These are phyloP conservation scores for Daktulosphaira vitifoliae DNA, from an alignment of 1,140 invertebrate genomes.

Conservation along the genomic window DNA sequence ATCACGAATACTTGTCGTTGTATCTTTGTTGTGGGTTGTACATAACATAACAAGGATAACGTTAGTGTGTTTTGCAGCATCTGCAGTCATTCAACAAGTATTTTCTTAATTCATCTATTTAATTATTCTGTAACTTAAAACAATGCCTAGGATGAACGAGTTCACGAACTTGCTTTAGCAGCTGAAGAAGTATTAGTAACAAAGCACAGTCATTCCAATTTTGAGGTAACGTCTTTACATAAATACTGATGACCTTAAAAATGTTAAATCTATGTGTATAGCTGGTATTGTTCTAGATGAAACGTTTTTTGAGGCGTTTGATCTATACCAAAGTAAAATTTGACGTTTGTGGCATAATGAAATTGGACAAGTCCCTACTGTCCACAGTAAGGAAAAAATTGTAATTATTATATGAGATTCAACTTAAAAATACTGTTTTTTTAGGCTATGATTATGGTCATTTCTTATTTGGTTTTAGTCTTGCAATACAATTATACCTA, in stretches of 20 bases:
- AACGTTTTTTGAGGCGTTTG: slow-evolving; percentile 8
- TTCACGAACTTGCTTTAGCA: neutral
- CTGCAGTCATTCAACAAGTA: slow-evolving; percentile 16
- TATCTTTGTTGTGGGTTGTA: slow-evolving; percentile 7
- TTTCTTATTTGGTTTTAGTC: slow-evolving; percentile 26
- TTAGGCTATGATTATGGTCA: slow-evolving; percentile 8
- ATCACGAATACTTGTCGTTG: neutral
- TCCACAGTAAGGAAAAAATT: slow-evolving; percentile 16
- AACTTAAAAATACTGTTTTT: neutral
- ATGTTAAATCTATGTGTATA: too few species aligned
- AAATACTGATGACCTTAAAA: too few species aligned
- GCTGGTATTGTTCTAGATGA: slow-evolving; percentile 3
- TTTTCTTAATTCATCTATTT: neutral
- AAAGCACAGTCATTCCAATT: neutral
- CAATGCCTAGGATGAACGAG: slow-evolving; percentile 10
- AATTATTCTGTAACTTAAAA: neutral
- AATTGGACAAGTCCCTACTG: slow-evolving; percentile 8
- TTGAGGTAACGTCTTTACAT: neutral
- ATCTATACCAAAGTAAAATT: slow-evolving; percentile 2
- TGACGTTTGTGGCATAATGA: slow-evolving; percentile 19
- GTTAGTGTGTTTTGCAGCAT: slow-evolving; percentile 18
- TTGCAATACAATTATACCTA: slow-evolving; percentile 32
- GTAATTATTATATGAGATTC: neutral
- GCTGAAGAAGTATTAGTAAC: neutral
- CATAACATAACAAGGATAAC: slow-evolving; percentile 12